A percentile compares a stretch with the other conserved stretches of the same genome.
phyloP scores from a whole-genome alignment of 2,797 vertebrate genomes.

The Scolopax rusticola region DNA sequence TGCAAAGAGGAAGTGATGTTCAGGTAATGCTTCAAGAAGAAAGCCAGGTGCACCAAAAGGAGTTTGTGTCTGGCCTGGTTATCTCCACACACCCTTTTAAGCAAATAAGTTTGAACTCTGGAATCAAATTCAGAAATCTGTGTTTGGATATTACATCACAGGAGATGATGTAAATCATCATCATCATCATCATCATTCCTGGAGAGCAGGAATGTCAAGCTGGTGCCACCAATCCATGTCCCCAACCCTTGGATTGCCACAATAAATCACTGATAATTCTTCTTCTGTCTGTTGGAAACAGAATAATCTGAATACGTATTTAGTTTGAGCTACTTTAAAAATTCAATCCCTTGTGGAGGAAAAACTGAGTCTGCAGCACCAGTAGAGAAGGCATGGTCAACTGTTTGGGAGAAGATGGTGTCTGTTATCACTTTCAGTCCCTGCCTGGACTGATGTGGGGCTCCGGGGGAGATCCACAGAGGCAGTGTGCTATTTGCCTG shows the following conservation, averaged over 20 bases:
- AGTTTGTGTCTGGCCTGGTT: not conserved
- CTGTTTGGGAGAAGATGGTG: not conserved
- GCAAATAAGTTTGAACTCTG: not conserved
- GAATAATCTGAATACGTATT: not conserved
- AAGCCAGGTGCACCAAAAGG: not conserved
- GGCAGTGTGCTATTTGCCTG: not conserved
- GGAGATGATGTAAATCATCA: too few relatives aligned
- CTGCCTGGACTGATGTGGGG: not conserved
- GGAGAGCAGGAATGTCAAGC: not conserved
- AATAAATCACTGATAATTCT: not conserved
- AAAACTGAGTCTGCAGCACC: not conserved
- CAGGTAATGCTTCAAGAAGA: not conserved
- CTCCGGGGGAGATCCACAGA: not conserved
- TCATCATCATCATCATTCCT: not conserved
- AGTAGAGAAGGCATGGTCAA: not conserved
- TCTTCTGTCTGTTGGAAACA: not conserved
- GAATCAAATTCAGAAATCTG: not conserved
- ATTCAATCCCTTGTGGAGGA: not conserved
- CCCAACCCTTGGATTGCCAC: fast-evolving
- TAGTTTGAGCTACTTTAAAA: not conserved
- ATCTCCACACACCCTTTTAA: not conserved
- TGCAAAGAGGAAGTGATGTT: not conserved
- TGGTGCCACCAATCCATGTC: not conserved
- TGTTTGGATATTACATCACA: not conserved
- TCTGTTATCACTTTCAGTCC: not conserved